Evolutionary conservation across 2,888 invertebrate genomes (phyloP), one percentile per base, ranked within the genome.

Genomic region (Automeris io): DNA sequence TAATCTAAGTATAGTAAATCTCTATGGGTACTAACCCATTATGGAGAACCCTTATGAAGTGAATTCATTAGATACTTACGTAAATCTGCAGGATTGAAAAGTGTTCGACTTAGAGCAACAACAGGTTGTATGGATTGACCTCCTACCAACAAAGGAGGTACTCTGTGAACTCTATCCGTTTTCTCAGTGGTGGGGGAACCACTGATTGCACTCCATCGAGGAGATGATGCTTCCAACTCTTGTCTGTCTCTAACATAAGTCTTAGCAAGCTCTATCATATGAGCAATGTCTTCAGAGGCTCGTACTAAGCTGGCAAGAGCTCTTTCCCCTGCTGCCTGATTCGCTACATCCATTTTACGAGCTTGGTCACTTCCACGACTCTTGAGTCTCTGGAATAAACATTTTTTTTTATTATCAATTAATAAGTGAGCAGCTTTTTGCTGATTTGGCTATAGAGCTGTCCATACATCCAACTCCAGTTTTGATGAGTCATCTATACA

Each of bases 41-140:
- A n/a, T n/a, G n/a, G n/a, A n/a, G n/a, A n/a, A n/a, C n/a, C n/a
- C n/a, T n/a, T n/a, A n/a, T n/a, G n/a, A 26, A 37, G 19, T 31
- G 11, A 16, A 26, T 19, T 1, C 1, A n/a, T 5, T 18, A 16
- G 2, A 9, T 31, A 56, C 74, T 64, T 47, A 79, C 77, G 54
- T 43, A 58, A 35, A 45, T 55, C 66, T 44, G 60, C 71, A n/a
- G 63, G 57, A 45, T 72, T 68, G 1, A 78, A 37, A 8, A 74
- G 41, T 18, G 76, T 68, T 40, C 82, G 65, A 33, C 72, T 79
- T 2, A 86, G 56, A 2, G 80, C 61, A 0, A 86, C 83, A 0
- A 83, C 81, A 0, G 85, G 85, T 45, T 85, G 85, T 44, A 83
- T 75, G 0, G 74, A 70, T 43, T 70, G 71, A 0, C 85, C 85